These are phyloP conservation scores for Axea sp. DNA, from an alignment of 2,888 invertebrate species.

Conservation along the genomic window DNA sequence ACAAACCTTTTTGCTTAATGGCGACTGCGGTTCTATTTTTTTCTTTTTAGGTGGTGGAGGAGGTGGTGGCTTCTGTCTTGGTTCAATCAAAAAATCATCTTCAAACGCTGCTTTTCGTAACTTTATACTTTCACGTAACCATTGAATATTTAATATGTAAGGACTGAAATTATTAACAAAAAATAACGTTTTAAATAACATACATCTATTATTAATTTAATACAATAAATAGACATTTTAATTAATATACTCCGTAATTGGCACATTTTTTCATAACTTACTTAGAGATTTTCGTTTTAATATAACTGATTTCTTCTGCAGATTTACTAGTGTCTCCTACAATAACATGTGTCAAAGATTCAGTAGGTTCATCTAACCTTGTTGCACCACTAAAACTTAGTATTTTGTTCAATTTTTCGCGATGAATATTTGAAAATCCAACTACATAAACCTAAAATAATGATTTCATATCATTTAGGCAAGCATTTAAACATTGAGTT, in stretches of 20 bases:
- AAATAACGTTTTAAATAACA: too few species aligned
- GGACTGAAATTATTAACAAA: slow-evolving; percentile 80
- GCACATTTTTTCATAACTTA: too few species aligned
- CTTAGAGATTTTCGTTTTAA: slow-evolving; percentile 71
- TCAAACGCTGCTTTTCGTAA: slow-evolving; percentile 82
- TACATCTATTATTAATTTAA: too few species aligned
- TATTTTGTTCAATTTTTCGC: slow-evolving; percentile 85
- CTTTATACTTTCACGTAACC: slow-evolving; percentile 88
- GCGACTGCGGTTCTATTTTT: slow-evolving; percentile 81
- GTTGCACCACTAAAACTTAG: slow-evolving; percentile 91
- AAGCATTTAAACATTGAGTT: too few species aligned
- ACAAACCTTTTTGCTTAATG: slow-evolving; percentile 83
- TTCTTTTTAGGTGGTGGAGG: slow-evolving; percentile 68
- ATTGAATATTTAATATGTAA: slow-evolving; percentile 84
- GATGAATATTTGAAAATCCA: slow-evolving; percentile 83
- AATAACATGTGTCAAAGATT: slow-evolving; percentile 90
- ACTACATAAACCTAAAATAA: slow-evolving; percentile 83
- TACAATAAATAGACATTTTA: too few species aligned
- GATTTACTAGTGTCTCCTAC: slow-evolving; percentile 82
- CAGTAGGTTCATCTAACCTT: slow-evolving; percentile 87
- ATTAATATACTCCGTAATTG: too few species aligned
- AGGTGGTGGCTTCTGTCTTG: slow-evolving; percentile 50
- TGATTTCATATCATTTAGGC: not conserved
- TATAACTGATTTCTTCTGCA: slow-evolving; percentile 79
- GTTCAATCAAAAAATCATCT: slow-evolving; percentile 77